A percentile compares a stretch with the other conserved stretches of the same genome.
phyloP scores from a whole-genome alignment of 2,888 invertebrate species.

The Pristionchus maxplancki region DNA sequence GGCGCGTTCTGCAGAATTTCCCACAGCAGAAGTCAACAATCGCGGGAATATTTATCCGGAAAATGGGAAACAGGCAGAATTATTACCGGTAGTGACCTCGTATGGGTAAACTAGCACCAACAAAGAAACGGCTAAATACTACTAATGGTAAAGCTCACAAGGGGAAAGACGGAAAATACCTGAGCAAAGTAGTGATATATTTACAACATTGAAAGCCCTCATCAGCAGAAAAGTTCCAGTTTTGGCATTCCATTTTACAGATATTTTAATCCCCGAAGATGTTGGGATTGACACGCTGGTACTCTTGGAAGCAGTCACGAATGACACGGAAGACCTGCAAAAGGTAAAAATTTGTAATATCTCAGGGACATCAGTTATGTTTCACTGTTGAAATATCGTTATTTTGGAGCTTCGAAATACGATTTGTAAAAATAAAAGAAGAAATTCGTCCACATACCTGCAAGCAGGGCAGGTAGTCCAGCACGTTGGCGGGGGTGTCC shows the following conservation, averaged over 20 bases:
- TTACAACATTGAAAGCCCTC: neutral
- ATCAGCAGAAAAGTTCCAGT: too few species aligned
- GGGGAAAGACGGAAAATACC: neutral
- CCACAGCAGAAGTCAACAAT: neutral
- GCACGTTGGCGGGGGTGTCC: constrained; percentile 72
- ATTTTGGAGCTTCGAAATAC: neutral
- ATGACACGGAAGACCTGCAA: constrained; percentile 63
- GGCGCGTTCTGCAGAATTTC: neutral
- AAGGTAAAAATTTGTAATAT: neutral
- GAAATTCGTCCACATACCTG: constrained; percentile 52
- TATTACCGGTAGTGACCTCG: constrained; percentile 33
- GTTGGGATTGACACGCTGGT: constrained; percentile 70
- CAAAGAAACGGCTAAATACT: neutral
- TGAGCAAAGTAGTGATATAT: neutral
- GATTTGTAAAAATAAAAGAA: neutral
- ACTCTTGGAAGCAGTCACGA: constrained; percentile 65
- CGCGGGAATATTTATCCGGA: constrained; percentile 24
- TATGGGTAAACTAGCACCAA: constrained; percentile 8
- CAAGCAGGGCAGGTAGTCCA: constrained; percentile 72
- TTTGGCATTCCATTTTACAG: too few species aligned
- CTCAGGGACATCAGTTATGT: neutral
- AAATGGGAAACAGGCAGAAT: neutral
- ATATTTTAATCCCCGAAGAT: constrained; percentile 71
- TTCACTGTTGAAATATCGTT: neutral
- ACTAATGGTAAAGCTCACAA: constrained; percentile 30